Conservation (phyloP, 2,113 vertebrate genomes). For the Thomomys bottae region DNA sequence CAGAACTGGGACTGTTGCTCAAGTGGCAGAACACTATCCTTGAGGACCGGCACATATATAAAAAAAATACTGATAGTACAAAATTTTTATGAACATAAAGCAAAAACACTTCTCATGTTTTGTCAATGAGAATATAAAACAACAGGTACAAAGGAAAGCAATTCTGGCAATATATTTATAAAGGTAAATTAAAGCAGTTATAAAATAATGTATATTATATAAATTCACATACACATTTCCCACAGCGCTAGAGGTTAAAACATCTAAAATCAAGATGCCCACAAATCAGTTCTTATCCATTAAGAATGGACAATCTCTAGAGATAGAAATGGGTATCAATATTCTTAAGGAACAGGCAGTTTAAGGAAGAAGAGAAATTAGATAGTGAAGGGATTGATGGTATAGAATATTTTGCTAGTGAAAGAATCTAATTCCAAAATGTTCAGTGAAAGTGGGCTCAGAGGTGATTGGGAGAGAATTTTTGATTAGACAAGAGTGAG, state of each 20-base stretch:
- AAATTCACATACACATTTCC: too few species aligned
- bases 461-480: background rate
- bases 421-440: background rate
- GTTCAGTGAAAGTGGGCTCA: background rate
- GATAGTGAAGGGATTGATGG: background rate
- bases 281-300: background rate
- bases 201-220: background rate
- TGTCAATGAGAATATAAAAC: background rate
- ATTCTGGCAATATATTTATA: background rate
- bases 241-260: background rate
- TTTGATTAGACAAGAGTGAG: background rate
- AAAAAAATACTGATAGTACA: background rate
- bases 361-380: slow-evolving; percentile 22
- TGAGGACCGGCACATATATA: background rate
- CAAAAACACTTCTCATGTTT: background rate
- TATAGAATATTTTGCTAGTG: slow-evolving; percentile 22
- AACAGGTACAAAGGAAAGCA: background rate
- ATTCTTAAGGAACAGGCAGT: background rate
- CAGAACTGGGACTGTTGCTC: too few species aligned
- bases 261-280: background rate
- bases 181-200: background rate
- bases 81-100: background rate
- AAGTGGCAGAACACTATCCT: too few species aligned
- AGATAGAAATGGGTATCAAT: slow-evolving; percentile 24
- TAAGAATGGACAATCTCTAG: background rate